Conservation (phyloP, 2,888 invertebrate species). For the Cybosia mesomella region DNA sequence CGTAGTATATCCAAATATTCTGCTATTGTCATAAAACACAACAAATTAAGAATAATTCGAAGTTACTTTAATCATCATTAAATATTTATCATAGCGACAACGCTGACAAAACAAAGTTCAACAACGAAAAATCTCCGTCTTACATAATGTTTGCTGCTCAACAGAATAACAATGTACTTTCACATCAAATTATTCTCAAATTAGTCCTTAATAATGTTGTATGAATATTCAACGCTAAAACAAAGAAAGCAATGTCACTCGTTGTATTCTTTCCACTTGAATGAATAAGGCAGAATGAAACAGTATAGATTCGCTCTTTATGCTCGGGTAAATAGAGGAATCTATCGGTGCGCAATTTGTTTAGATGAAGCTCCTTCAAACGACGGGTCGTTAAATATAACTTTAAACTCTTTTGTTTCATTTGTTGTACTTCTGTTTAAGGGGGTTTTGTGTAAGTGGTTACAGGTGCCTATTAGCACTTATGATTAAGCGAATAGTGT, state of each 20-base stretch:
- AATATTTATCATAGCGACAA: constrained; percentile 21
- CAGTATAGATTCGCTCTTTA: constrained; percentile 50
- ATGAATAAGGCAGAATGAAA: constrained; percentile 51
- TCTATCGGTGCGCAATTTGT: constrained; percentile 47
- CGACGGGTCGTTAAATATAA: constrained; percentile 19
- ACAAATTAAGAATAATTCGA: not conserved
- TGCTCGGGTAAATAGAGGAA: constrained; percentile 54
- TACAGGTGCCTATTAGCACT: too few species aligned
- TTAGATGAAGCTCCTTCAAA: constrained; percentile 25
- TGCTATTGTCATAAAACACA: not conserved
- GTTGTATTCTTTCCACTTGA: constrained; percentile 54
- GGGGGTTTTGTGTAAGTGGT: too few species aligned
- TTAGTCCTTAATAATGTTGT: constrained; percentile 46
- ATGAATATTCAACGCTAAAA: constrained; percentile 50
- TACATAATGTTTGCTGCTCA: constrained; percentile 30
- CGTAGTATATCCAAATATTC: not conserved
- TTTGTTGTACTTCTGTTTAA: not conserved
- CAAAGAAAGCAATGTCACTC: constrained; percentile 50
- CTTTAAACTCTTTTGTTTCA: constrained; percentile 7
- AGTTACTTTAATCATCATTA: constrained; percentile 22
- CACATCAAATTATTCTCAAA: constrained; percentile 49
- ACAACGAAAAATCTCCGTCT: constrained; percentile 22
- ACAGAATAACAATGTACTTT: constrained; percentile 38
- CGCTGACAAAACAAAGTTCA: constrained; percentile 22
- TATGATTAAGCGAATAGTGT: too few species aligned